Evolutionary conservation across 2,888 invertebrate genomes (phyloP), one percentile per base, ranked within the genome.

Genomic region (Drosophila affinis): DNA sequence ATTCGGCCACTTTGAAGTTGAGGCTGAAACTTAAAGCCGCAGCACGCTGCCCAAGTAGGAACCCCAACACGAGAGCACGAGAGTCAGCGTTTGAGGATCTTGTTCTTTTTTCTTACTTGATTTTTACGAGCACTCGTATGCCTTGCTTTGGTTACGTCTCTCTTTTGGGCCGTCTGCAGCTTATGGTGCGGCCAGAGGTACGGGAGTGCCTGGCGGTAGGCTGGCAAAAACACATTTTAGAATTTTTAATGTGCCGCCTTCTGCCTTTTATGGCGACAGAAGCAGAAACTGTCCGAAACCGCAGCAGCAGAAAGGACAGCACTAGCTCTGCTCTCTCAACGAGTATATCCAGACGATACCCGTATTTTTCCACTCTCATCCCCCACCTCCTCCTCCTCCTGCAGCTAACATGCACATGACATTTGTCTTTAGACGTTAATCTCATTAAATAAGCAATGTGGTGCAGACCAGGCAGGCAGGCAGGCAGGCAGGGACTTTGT

Each of bases 361-460:
- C 39, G 39, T 39, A 52, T 49, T 55, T 71, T 61, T 62, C 24
- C 62, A 52, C 1, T n/a, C 32, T 48, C 62, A 71, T 72, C 63
- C 52, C 56, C 69, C 73, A 71, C 63, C 52, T 58, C 69, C 73
- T 21, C 3, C 21, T 21, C 0, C 52, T 58, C 69, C 73, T 24
- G 61, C 74, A 79, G 79, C 87, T 88, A 87, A 83, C 83, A 83
- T 89, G 86, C 87, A 79, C 87, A 90, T 90, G 90, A 89, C 89
- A 89, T 90, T 90, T 90, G 91, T 90, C 90, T 82, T 90, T 81
- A 78, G 88, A 88, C 86, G 90, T 89, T 90, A 90, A 91, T 90
- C 90, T 89, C 89, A 90, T 90, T 91, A 91, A 90, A 90, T 82
- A 87, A 89, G 87, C 88, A 80, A 83, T 83, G 88, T 76, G 87